These are phyloP conservation scores for Callinectes sapidus DNA, from an alignment of 2,888 invertebrate species.

Conservation along the genomic window DNA sequence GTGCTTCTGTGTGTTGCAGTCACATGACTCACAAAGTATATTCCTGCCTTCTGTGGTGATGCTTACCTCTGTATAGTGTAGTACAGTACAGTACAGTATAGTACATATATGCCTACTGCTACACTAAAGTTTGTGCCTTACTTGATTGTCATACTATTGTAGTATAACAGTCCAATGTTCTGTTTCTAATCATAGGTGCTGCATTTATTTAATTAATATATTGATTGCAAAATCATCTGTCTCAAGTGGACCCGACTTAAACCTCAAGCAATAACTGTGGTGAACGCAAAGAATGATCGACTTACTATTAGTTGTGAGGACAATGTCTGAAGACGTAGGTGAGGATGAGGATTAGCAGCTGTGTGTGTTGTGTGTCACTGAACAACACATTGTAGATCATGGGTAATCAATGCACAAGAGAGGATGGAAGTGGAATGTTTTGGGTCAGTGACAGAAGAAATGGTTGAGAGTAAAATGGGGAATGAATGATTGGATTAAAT, in stretches of 20 bases:
- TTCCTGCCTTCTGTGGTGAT: background rate
- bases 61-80: background rate
- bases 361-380: no score
- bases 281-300: background rate
- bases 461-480: no score
- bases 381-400: no score
- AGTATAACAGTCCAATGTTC: background rate
- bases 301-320: background rate
- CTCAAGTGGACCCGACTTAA: background rate
- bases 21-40: background rate
- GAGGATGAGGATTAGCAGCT: no score
- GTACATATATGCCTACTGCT: background rate
- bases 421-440: no score
- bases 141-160: background rate
- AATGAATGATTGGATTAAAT: no score
- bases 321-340: no score
- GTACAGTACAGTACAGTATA: background rate
- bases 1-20: slow-evolving; percentile 15
- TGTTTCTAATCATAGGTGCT: background rate
- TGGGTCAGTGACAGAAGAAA: no score
- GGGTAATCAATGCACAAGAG: no score
- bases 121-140: background rate
- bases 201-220: background rate
- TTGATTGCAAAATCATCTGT: background rate
- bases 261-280: background rate